phyloP scores from a whole-genome alignment of 2,113 vertebrate species.

The Rhynchomys soricoides region DNA sequence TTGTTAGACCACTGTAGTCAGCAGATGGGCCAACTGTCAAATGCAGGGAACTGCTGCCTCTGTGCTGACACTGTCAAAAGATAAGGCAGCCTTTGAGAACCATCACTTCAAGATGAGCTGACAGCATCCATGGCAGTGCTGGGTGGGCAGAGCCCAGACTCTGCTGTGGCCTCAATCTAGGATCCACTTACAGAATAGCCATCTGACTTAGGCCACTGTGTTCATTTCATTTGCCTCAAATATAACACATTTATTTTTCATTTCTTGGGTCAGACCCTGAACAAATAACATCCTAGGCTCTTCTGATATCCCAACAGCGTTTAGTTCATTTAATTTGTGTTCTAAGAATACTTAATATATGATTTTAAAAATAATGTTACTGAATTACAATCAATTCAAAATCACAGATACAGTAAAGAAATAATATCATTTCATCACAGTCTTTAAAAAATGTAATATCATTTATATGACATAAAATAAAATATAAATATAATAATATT shows the following conservation, averaged over 20 bases:
- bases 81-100: background rate
- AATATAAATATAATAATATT: background rate
- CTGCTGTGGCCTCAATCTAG: background rate
- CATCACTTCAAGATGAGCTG: background rate
- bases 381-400: background rate
- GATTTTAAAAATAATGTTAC: background rate
- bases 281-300: background rate
- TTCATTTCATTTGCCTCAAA: background rate
- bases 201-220: background rate
- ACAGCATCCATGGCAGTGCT: background rate
- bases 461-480: background rate
- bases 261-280: background rate
- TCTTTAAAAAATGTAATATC: background rate
- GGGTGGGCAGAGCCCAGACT: background rate
- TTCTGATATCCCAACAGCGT: background rate
- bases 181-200: background rate
- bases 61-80: background rate
- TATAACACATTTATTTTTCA: background rate
- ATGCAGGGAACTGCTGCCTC: background rate
- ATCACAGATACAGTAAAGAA: constrained; percentile 1
- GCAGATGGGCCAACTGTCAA: background rate
- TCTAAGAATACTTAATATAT: background rate
- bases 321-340: background rate
- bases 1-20: background rate
- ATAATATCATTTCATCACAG: background rate